Evolutionary conservation across 2,888 invertebrate genomes (phyloP).

Genomic region (Baccha elongata): DNA sequence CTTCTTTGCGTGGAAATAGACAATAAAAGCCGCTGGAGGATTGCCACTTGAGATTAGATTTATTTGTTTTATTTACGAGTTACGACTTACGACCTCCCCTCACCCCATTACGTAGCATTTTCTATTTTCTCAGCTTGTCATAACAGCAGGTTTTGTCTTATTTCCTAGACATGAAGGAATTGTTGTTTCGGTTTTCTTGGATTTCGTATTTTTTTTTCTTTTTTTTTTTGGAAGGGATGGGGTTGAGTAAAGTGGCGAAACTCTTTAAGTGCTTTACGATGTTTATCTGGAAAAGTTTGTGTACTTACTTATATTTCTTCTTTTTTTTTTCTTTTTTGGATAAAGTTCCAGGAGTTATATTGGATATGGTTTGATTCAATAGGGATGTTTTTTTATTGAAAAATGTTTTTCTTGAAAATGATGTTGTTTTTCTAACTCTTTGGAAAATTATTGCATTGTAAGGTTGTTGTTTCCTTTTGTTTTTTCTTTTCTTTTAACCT

Average conservation of each 20-base stretch:
- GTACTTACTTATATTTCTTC: no score
- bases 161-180: not conserved
- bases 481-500: no score
- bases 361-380: no score
- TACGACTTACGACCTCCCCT: conserved; percentile 5
- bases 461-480: no score
- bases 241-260: conserved; percentile 4
- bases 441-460: no score
- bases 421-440: no score
- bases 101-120: not conserved
- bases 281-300: conserved; percentile 39
- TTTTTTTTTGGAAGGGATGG: not conserved
- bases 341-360: no score
- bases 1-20: conserved; percentile 30
- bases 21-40: conserved; percentile 65
- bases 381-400: no score
- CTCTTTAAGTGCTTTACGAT: conserved; percentile 32
- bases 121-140: conserved; percentile 25
- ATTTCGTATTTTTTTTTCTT: conserved; percentile 24
- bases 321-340: no score
- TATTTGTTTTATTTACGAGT: conserved; percentile 48
- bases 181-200: conserved; percentile 13
- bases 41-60: conserved; percentile 68
- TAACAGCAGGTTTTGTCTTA: conserved; percentile 10
- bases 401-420: no score